Evolutionary conservation across 2,888 invertebrate species (phyloP).

Genomic region (Oithona nana): DNA sequence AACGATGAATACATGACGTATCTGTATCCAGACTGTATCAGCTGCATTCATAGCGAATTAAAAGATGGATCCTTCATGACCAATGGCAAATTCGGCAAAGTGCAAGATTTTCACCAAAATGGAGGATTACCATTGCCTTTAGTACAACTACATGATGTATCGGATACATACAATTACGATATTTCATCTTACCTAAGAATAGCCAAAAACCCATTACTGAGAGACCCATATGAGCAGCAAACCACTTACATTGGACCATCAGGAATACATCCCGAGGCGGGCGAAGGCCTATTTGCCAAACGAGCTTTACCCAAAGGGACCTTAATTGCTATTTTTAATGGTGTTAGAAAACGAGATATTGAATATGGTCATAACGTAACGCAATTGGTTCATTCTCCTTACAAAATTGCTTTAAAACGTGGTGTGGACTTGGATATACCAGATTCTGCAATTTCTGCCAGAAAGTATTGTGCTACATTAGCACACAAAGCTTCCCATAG

Average conservation of each 20-base stretch:
- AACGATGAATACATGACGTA: neutral
- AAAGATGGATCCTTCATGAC: neutral
- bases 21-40: slow-evolving; percentile 8
- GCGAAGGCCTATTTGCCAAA: neutral
- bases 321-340: neutral
- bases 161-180: neutral
- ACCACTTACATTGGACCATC: neutral
- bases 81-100: neutral
- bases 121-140: neutral
- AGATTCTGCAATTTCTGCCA: neutral
- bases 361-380: neutral
- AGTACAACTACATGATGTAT: neutral
- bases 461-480: neutral
- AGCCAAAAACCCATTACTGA: slow-evolving; percentile 1
- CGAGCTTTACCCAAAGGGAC: neutral
- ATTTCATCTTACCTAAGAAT: neutral
- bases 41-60: neutral
- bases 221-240: slow-evolving; percentile 8
- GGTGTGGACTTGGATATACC: neutral
- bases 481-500: neutral
- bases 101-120: neutral
- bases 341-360: neutral
- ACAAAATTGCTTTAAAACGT: neutral
- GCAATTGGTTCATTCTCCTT: neutral
- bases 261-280: neutral